phyloP scores from a whole-genome alignment of 2,888 invertebrate species.

The Icerya purchasi region DNA sequence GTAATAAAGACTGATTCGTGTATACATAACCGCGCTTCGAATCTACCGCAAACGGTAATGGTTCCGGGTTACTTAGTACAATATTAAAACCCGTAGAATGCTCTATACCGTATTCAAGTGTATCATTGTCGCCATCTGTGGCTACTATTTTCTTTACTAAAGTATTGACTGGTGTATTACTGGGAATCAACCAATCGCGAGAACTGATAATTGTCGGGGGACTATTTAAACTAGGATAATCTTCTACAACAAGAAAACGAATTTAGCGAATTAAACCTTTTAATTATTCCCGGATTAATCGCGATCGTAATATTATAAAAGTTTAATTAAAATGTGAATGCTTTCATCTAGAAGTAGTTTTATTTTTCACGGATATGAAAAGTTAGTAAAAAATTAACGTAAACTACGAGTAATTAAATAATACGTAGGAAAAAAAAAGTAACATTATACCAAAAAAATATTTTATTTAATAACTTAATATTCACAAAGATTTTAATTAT shows the following conservation, averaged over 20 bases:
- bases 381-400: too few species aligned
- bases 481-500: too few species aligned
- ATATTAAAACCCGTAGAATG: constrained; percentile 25
- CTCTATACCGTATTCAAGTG: constrained; percentile 47
- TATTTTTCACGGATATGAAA: too few species aligned
- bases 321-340: too few species aligned
- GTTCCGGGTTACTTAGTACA: constrained; percentile 25
- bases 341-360: too few species aligned
- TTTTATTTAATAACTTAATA: too few species aligned
- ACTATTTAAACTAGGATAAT: neutral
- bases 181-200: constrained; percentile 41
- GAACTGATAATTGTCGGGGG: constrained; percentile 47
- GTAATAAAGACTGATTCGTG: constrained; percentile 52
- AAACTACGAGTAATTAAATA: too few species aligned
- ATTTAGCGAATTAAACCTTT: too few species aligned
- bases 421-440: too few species aligned
- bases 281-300: too few species aligned
- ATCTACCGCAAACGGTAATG: constrained; percentile 55
- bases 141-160: constrained; percentile 46
- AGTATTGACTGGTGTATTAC: constrained; percentile 47
- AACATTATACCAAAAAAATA: too few species aligned
- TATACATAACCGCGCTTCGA: constrained; percentile 50
- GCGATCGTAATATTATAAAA: too few species aligned
- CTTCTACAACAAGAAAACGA: neutral
- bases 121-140: constrained; percentile 35